Conservation (phyloP, 2,888 invertebrate genomes). For the Pseudococcus jackbeardsleyi region DNA sequence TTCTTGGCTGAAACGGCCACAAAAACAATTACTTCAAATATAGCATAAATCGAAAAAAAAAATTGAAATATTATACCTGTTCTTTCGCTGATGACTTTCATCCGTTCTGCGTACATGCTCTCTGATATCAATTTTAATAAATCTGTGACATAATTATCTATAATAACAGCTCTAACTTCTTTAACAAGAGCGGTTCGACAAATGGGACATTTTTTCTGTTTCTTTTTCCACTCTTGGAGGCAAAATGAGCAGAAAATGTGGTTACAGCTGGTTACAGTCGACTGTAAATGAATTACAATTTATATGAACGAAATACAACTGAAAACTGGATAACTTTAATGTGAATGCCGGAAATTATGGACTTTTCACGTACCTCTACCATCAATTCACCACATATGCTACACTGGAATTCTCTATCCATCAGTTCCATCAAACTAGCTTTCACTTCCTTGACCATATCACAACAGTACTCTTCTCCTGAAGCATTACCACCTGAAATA, state of each 20-base stretch:
- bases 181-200: neutral
- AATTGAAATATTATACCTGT: slow-evolving; percentile 18
- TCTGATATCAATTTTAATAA: neutral
- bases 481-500: neutral
- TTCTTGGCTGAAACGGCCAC: neutral
- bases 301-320: neutral
- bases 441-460: slow-evolving; percentile 33
- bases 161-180: neutral
- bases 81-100: neutral
- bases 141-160: slow-evolving; percentile 22
- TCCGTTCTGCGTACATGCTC: slow-evolving; percentile 4
- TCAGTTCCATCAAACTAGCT: slow-evolving; percentile 9
- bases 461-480: slow-evolving; percentile 11
- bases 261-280: slow-evolving; percentile 52
- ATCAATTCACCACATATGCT: slow-evolving; percentile 50
- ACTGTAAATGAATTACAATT: neutral
- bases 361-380: neutral
- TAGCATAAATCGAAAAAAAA: neutral
- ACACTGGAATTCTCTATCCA: slow-evolving; percentile 45
- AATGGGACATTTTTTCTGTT: slow-evolving; percentile 2
- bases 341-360: neutral
- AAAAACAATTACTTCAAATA: neutral
- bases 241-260: slow-evolving; percentile 44
- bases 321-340: neutral
- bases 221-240: slow-evolving; percentile 51